These are phyloP conservation scores for Mythimna ferrago DNA, from an alignment of 2,888 invertebrate genomes.

Conservation along the genomic window DNA sequence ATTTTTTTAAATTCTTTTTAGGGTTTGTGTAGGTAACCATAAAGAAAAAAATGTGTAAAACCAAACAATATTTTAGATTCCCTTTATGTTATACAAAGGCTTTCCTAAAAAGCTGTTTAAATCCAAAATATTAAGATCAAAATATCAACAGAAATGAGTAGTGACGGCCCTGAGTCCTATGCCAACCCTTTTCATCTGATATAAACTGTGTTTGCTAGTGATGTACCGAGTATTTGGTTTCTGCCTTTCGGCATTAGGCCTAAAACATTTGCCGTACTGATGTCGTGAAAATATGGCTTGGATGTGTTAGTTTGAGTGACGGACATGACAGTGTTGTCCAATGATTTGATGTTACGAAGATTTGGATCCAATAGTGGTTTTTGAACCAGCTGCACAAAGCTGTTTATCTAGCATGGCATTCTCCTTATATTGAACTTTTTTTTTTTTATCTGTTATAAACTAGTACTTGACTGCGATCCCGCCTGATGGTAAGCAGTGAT, in stretches of 20 bases:
- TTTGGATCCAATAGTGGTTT: background rate
- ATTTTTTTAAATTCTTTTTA: background rate
- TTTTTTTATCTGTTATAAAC: too few species aligned
- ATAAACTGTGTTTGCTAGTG: constrained; percentile 53
- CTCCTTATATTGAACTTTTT: background rate
- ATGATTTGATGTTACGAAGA: background rate
- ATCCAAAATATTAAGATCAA: constrained; percentile 50
- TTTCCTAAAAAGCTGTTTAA: constrained; percentile 38
- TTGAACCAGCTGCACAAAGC: background rate
- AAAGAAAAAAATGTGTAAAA: background rate
- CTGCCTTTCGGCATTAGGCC: constrained; percentile 40
- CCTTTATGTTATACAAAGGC: constrained; percentile 7
- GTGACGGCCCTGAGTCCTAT: constrained; percentile 50
- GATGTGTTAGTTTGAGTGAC: constrained; percentile 5
- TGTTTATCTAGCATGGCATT: background rate
- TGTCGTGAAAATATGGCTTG: constrained; percentile 10
- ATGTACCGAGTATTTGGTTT: constrained; percentile 36
- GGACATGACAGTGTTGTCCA: background rate
- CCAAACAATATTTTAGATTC: constrained; percentile 20
- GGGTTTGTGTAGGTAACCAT: background rate
- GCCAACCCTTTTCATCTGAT: constrained; percentile 63
- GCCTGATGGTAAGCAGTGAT: too few species aligned
- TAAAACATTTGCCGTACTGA: background rate
- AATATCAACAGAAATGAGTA: constrained; percentile 58
- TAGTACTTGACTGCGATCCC: too few species aligned